A percentile compares a stretch with the other conserved stretches of the same genome.
These are phyloP conservation scores for Nansenia antarctica DNA, from an alignment of 2,113 vertebrate genomes.

Conservation along the genomic window DNA sequence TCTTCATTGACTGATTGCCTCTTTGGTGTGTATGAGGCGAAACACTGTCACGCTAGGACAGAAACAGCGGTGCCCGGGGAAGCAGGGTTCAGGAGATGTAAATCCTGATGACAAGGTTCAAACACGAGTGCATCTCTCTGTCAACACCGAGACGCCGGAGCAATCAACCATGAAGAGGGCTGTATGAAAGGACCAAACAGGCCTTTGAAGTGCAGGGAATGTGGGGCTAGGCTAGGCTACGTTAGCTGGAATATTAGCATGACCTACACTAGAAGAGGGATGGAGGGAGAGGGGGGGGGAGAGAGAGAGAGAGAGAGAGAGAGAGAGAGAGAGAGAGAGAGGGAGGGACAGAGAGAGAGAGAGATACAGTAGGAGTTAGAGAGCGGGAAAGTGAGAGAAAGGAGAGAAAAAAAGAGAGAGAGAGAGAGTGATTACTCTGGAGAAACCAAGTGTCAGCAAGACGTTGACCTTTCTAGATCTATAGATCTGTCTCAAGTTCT, in stretches of 20 bases:
- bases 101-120: constrained; percentile 53
- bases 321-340: too few species aligned
- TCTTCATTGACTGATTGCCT: constrained; percentile 33
- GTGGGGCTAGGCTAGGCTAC: constrained; percentile 31
- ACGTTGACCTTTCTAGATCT: neutral
- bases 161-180: constrained; percentile 50
- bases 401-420: constrained; percentile 12
- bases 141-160: constrained; percentile 50
- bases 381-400: neutral
- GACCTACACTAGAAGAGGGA: constrained; percentile 8
- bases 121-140: constrained; percentile 30
- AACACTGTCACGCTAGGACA: constrained; percentile 22
- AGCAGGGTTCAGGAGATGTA: constrained; percentile 34
- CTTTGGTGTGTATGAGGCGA: constrained; percentile 7
- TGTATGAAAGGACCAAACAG: constrained; percentile 49
- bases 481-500: constrained; percentile 38
- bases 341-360: neutral
- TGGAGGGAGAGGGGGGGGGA: constrained; percentile 25
- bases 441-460: neutral
- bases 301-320: neutral
- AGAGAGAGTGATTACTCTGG: constrained; percentile 2
- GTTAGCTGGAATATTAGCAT: constrained; percentile 28
- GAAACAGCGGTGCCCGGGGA: constrained; percentile 32
- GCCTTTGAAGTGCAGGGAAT: constrained; percentile 61
- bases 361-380: too few species aligned